Percentiles rank a stretch among this genome's conserved stretches.
phyloP scores from a whole-genome alignment of 2,113 vertebrate species.

The Colaptes auratus region DNA sequence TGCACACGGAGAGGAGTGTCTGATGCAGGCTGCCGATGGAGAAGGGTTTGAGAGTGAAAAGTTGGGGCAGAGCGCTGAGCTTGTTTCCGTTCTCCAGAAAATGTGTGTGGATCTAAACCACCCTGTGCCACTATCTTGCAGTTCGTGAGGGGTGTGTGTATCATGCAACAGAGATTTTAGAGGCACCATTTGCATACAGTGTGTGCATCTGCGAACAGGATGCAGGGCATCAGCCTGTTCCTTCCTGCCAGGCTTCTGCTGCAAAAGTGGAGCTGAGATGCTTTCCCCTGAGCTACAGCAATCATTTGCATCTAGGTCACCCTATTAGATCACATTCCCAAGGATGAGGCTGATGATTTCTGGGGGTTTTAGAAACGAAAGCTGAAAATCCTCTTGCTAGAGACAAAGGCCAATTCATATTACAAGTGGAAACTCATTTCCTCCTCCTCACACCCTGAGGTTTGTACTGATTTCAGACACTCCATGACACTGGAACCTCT shows the following conservation, averaged over 20 bases:
- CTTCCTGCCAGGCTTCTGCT: not conserved
- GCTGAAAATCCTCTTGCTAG: conserved; percentile 16
- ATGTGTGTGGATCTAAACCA: not conserved
- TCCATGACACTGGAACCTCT: not conserved
- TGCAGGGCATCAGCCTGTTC: rapidly evolving
- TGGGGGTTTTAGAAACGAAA: conserved; percentile 1
- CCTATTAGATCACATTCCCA: not conserved
- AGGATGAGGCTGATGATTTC: conserved; percentile 27
- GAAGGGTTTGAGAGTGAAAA: not conserved
- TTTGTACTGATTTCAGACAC: not conserved
- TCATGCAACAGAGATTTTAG: rapidly evolving
- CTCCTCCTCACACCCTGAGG: not conserved
- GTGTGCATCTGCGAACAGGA: not conserved
- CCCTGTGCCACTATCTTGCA: not conserved
- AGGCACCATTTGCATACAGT: not conserved
- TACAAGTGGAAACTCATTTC: not conserved
- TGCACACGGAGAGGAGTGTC: not conserved
- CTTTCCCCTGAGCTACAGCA: not conserved
- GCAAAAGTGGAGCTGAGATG: not conserved
- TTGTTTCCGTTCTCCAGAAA: not conserved
- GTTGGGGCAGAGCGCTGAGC: not conserved
- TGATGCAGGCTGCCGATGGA: not conserved
- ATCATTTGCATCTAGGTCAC: conserved; percentile 49
- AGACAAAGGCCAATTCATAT: conserved; percentile 27
- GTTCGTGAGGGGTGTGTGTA: not conserved